Percentiles rank a stretch among this genome's conserved stretches.
phyloP scores from a whole-genome alignment of 2,888 invertebrate genomes.

The Trachelus iudaicus region DNA sequence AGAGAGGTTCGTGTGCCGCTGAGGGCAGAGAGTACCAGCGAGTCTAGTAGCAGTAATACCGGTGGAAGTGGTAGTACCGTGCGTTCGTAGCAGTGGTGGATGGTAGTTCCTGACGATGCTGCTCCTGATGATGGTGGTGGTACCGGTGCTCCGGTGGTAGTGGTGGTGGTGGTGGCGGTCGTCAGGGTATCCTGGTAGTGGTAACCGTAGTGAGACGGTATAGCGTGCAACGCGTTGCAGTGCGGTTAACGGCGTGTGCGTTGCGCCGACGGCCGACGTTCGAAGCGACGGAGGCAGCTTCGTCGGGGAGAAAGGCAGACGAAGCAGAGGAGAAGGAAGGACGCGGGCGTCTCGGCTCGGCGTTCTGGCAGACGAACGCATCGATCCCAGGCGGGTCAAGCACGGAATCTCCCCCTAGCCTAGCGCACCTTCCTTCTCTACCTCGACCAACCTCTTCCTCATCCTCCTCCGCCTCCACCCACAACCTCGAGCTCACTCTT shows the following conservation, averaged over 20 bases:
- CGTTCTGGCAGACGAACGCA: conserved; percentile 66
- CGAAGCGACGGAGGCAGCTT: conserved; percentile 48
- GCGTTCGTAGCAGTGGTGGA: conserved; percentile 27
- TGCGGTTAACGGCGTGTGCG: conserved; percentile 62
- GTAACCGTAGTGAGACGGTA: background rate
- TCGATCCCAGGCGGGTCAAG: conserved; percentile 67
- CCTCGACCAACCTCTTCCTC: conserved; percentile 26
- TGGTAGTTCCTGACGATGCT: conserved; percentile 16
- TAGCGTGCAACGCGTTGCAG: conserved; percentile 53
- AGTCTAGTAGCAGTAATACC: conserved; percentile 25
- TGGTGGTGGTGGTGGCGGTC: conserved; percentile 21
- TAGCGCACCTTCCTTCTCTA: conserved; percentile 22
- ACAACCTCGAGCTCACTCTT: conserved; percentile 18
- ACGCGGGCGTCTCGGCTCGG: conserved; percentile 61
- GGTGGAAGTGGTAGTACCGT: conserved; percentile 18
- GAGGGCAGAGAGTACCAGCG: conserved; percentile 25
- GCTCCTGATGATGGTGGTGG: conserved; percentile 25
- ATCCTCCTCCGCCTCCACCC: conserved; percentile 22
- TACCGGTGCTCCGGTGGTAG: conserved; percentile 23
- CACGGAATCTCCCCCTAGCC: conserved; percentile 60
- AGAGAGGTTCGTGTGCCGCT: conserved; percentile 16
- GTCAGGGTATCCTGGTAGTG: conserved; percentile 7
- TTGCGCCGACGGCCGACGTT: conserved; percentile 59
- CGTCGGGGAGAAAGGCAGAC: conserved; percentile 28
- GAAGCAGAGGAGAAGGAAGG: conserved; percentile 48